Conservation (phyloP, 2,888 invertebrate genomes). For the Nemotelus pantherinus region DNA sequence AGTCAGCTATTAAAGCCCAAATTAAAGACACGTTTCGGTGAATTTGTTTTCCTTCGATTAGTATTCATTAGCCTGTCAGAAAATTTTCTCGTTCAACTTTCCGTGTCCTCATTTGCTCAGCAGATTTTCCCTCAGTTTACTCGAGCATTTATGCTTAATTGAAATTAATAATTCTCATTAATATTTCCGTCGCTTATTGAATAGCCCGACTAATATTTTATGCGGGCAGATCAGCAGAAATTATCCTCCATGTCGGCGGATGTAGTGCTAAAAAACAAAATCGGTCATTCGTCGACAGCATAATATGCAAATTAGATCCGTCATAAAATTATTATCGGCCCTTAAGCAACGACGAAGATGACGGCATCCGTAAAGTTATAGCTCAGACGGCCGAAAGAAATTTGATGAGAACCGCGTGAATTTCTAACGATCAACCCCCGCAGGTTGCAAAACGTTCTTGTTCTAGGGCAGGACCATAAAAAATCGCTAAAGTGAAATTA, state of each 20-base stretch:
- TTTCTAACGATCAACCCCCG: too few relatives aligned
- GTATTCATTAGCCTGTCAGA: too few relatives aligned
- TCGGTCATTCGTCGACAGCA: conserved; percentile 29
- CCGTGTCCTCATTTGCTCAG: too few relatives aligned
- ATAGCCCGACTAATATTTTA: conserved; percentile 20
- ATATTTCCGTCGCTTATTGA: conserved; percentile 34
- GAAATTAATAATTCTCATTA: conserved; percentile 32
- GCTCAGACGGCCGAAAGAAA: conserved; percentile 18
- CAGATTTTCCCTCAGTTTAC: too few relatives aligned
- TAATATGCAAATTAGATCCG: conserved; percentile 39
- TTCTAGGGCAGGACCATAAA: conserved; percentile 24
- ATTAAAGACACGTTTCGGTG: too few relatives aligned
- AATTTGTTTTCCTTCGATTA: too few relatives aligned
- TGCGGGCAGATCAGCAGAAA: neutral
- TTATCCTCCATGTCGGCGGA: conserved; percentile 9
- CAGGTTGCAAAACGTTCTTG: neutral
- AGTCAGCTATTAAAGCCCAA: too few relatives aligned
- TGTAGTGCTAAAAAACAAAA: neutral
- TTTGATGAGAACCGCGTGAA: conserved; percentile 12
- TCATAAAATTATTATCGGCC: conserved; percentile 43
- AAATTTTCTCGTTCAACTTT: too few relatives aligned
- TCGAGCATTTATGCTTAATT: neutral
- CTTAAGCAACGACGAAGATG: conserved; percentile 19
- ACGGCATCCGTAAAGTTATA: conserved; percentile 19
- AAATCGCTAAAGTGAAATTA: conserved; percentile 45